Conservation (phyloP, 2,888 invertebrate species). For the Meloe dianella region DNA sequence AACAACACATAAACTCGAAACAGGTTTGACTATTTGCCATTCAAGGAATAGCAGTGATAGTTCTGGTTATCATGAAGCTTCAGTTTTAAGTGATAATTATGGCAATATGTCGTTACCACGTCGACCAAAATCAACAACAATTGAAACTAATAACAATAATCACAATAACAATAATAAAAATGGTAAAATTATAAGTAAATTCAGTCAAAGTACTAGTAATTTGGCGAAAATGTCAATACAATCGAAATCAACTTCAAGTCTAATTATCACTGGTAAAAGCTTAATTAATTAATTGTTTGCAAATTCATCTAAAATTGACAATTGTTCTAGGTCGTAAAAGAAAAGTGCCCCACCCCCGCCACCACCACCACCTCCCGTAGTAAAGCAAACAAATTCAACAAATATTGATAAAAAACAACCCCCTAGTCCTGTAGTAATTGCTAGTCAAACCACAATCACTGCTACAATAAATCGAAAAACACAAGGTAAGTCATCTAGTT, state of each 20-base stretch:
- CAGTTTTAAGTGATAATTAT: slow-evolving; percentile 68
- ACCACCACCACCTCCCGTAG: slow-evolving; percentile 56
- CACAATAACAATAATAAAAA: slow-evolving; percentile 21
- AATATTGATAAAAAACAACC: slow-evolving; percentile 44
- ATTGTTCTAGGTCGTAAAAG: slow-evolving; percentile 64
- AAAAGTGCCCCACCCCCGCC: slow-evolving; percentile 65
- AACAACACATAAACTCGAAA: slow-evolving; percentile 41
- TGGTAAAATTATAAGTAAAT: slow-evolving; percentile 37
- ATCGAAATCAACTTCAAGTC: slow-evolving; percentile 57
- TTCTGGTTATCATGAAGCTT: slow-evolving; percentile 75
- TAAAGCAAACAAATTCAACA: slow-evolving; percentile 46
- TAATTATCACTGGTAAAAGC: slow-evolving; percentile 52
- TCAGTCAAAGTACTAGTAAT: slow-evolving; percentile 54
- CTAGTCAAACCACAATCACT: slow-evolving; percentile 53
- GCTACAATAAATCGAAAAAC: slow-evolving; percentile 19
- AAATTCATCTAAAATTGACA: slow-evolving; percentile 8
- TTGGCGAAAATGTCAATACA: slow-evolving; percentile 54
- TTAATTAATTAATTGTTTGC: not conserved
- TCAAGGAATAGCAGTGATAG: slow-evolving; percentile 76
- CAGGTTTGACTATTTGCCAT: slow-evolving; percentile 65
- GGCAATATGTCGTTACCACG: slow-evolving; percentile 54
- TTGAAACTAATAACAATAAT: slow-evolving; percentile 33
- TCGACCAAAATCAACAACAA: slow-evolving; percentile 52
- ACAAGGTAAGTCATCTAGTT: slow-evolving; percentile 36
- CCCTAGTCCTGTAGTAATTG: slow-evolving; percentile 58